A percentile compares a stretch with the other conserved stretches of the same genome.
Evolutionary conservation across 2,113 vertebrate species (phyloP).

Genomic region (Lontra canadensis): DNA sequence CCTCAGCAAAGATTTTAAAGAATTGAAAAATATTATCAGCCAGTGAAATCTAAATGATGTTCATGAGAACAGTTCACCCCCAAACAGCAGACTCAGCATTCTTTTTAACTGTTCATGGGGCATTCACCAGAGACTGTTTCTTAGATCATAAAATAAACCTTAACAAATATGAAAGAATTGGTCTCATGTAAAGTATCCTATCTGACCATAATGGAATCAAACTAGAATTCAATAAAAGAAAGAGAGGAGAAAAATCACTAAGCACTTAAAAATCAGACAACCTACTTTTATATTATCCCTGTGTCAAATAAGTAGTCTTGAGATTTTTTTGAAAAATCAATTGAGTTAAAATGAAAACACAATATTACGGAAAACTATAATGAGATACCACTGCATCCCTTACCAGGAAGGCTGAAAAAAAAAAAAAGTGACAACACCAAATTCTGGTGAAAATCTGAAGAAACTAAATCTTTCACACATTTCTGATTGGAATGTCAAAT

Average conservation of each 20-base stretch:
- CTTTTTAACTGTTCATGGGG: neutral
- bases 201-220: neutral
- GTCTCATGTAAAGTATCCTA: neutral
- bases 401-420: neutral
- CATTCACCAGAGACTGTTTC: neutral
- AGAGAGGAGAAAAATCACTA: neutral
- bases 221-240: neutral
- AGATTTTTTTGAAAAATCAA: neutral
- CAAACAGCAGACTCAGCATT: neutral
- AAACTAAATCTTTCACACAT: neutral
- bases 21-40: neutral
- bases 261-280: neutral
- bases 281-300: neutral
- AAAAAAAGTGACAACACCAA: neutral
- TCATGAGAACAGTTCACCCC: neutral
- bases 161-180: neutral
- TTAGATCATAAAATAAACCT: neutral
- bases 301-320: neutral
- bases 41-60: neutral
- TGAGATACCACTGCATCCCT: neutral
- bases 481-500: neutral
- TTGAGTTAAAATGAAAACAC: conserved; percentile 2
- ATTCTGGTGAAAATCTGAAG: neutral
- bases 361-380: neutral
- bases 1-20: neutral